Evolutionary conservation across 2,797 vertebrate genomes (phyloP), one percentile per base, ranked within the genome.

Genomic region (Sebastes vulpes): DNA sequence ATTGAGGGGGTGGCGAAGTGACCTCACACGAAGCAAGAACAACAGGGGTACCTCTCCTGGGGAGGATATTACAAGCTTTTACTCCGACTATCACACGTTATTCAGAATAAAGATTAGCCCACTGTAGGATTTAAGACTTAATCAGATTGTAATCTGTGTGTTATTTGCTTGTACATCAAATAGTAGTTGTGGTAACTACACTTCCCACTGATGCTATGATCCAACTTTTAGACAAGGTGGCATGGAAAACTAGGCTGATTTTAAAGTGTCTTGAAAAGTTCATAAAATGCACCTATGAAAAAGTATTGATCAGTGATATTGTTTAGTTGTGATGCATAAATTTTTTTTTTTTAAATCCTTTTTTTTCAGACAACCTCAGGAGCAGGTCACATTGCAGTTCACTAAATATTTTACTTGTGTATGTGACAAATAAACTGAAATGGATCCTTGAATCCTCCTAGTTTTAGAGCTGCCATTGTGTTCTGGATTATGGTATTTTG

Each of bases 11-110:
- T 61, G 59, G 69, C 76, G 72, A 78, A 76, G 79, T 79, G 31
- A 78, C 83, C 79, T 88, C 77, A 74, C 82, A 73, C 16, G 20
- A 86, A 70, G 73, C 46, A 75, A 35, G 72, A 84, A 77, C 79
- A 84, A 38, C 71, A 58, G 72, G 53, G 54, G n/a, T 20, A 48
- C 35, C 76, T 87, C 75, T 70, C 46, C 83, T 5, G 18, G 35
- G 46, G 75, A 48, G 59, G 32, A 60, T 65, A 83, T 86, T 81
- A 82, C 68, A 69, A 76, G 72, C 70, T 81, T 72, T 81, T 63
- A 64, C 58, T 77, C 60, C 2, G 18, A 38, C 32, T 53, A 25
- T 76, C 56, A 31, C 46, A n/a, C 29, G 16, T 75, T 69, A 58
- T 54, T 77, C 35, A 77, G 75, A 70, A 46, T 54, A 26, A 74